Base-by-base conservation (phyloP, 2,797 vertebrate species). In the Dipus sagitta region DNA sequence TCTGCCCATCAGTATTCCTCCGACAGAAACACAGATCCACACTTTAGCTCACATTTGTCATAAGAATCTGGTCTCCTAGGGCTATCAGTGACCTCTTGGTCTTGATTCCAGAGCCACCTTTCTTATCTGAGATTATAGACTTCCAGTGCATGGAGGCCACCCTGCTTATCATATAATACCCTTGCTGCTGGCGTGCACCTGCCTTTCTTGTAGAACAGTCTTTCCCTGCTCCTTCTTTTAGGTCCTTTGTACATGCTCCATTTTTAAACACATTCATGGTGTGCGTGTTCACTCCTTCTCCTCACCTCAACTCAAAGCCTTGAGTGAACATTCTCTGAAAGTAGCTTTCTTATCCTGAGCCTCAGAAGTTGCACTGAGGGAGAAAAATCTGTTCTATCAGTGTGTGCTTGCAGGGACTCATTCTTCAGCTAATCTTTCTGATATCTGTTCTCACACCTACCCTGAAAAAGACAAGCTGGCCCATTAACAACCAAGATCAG, bases 111-210 rank as follows among this genome's bases (percentile, higher is more conserved):
- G n/a, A 92, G 52, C 26, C 71, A 91, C 52, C n/a, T 86, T 93
- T 94, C 83, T 94, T 96, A 97, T 92, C 95, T 95, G 72, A 95
- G 93, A 95, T 96, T 94, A 96, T 23, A 94, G 93, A 96, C 93
- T 95, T 96, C 42, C 58, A 95, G 93, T 88, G 86, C 77, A 95
- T 87, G 86, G 77, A 78, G 94, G 95, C 94, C 94, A 97, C 72
- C 65, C 86, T 77, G 70, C 88, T 88, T 95, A 94, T 94, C 60
- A 15, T 72, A 86, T 88, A 96, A 91, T 94, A 95, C 65, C 88
- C 88, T 88, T 92, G 90, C 94, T 92, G 94, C 93, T 84, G 88
- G 88, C 82, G 34, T 65, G 79, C 72, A 86, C 70, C 84, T 84
- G 26, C 78, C 70, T 94, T 94, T 92, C 91, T 90, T 95, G 92